Percentiles rank a stretch among this genome's conserved stretches.
These are phyloP conservation scores for Aphidius colemani DNA, from an alignment of 2,888 invertebrate species.

Conservation along the genomic window DNA sequence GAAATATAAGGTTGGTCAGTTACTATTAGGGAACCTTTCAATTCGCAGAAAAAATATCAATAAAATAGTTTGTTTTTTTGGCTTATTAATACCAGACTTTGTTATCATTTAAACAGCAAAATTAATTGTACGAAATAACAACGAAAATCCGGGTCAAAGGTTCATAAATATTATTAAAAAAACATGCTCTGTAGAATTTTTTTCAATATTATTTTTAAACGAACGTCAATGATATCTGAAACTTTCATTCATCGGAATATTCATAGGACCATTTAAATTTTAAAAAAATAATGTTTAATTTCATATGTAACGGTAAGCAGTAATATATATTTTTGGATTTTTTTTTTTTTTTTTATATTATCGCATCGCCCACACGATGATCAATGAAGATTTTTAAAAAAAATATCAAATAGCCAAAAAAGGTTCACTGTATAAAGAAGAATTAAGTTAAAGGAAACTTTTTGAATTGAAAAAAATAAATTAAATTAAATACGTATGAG, in stretches of 20 bases:
- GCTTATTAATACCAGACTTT: not conserved
- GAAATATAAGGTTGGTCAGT: no score
- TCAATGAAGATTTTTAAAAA: constrained; percentile 4
- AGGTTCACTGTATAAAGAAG: not conserved
- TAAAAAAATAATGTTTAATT: constrained; percentile 17
- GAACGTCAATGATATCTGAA: no score
- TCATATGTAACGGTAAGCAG: constrained; percentile 26
- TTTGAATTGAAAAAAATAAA: not conserved
- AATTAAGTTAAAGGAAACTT: not conserved
- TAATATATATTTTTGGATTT: constrained; percentile 5
- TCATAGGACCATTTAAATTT: constrained; percentile 22
- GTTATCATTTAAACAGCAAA: not conserved
- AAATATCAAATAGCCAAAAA: not conserved
- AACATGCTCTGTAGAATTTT: not conserved
- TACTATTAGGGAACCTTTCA: not conserved
- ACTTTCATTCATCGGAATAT: constrained; percentile 13
- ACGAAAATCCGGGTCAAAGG: constrained; percentile 7
- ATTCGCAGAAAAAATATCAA: constrained; percentile 1
- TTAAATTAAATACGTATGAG: constrained; percentile 10
- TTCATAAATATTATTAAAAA: not conserved
- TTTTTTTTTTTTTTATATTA: constrained; percentile 10
- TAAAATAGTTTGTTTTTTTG: not conserved
- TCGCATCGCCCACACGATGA: constrained; percentile 18
- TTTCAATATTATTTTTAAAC: not conserved
- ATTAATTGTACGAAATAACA: no score